A percentile compares a stretch with the other conserved stretches of the same genome.
phyloP scores from a whole-genome alignment of 2,888 invertebrate genomes.

The Panzeria rudis region DNA sequence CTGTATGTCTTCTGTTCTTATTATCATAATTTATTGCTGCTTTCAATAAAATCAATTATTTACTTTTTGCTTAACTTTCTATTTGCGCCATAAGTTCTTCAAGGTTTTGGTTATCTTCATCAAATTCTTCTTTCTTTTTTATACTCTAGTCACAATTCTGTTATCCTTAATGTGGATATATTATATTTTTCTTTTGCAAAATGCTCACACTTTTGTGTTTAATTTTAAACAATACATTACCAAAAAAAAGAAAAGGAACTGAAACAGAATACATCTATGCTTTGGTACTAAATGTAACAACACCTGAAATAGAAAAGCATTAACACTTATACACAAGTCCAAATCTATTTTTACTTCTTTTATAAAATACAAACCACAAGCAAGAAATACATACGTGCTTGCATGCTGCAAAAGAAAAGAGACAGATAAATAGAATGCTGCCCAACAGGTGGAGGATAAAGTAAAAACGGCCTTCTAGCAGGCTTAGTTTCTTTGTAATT shows the following conservation, averaged over 20 bases:
- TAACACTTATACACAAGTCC: not conserved
- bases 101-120: not conserved
- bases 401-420: not conserved
- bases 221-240: conserved; percentile 22
- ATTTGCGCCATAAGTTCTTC: not conserved
- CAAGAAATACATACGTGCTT: not conserved
- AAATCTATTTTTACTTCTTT: too few relatives aligned
- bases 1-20: not conserved
- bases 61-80: not conserved
- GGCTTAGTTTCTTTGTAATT: too few relatives aligned
- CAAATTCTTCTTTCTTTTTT: not conserved
- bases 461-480: not conserved
- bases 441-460: not conserved
- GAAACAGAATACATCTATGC: not conserved
- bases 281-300: not conserved
- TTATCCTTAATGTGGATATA: conserved; percentile 39
- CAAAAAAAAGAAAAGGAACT: not conserved
- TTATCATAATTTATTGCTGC: not conserved
- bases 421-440: not conserved
- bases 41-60: conserved; percentile 18
- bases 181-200: not conserved
- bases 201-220: conserved; percentile 2
- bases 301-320: not conserved
- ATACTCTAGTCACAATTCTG: not conserved
- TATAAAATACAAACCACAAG: not conserved